Evolutionary conservation across 2,888 invertebrate species (phyloP), one percentile per base, ranked within the genome.

Genomic region (Drosophila anceps): DNA sequence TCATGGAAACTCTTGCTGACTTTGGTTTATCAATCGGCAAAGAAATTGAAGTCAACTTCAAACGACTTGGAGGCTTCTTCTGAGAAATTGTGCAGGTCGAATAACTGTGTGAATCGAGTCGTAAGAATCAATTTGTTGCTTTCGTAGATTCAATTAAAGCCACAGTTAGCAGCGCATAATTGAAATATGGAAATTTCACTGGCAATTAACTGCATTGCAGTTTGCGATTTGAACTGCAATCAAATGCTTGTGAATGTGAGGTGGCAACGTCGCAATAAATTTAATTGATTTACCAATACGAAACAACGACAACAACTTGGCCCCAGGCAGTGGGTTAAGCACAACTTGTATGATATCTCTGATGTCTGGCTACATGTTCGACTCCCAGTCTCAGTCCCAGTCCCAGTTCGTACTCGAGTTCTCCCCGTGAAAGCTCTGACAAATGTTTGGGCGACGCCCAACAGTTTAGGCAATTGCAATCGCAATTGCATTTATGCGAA

Each of bases 211-310:
- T 83, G 89, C 54, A 33, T 63, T 60, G 69, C 73, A 71, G 82
- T 85, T 41, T 1, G 41, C 27, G 84, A 77, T 85, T 86, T 80
- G 48, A 65, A 64, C 67, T 60, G 84, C 82, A 73, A 82, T 69
- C 73, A 62, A 71, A 61, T 54, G 64, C 24, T 35, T 27, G 24
- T 24, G 18, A 48, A 27, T 51, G 58, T 64, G 70, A 84, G 84
- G 84, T 84, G 84, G 90, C 86, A 90, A 85, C 79, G 79, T 68
- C 61, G 76, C 72, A 69, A 88, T 85, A 85, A 90, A 73, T 83
- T 69, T 86, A 90, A 90, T 88, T 86, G 89, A 90, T 90, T 81
- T 76, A 58, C 89, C 87, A 86, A 85, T 90, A 80, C 68, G 58
- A 72, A 60, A 64, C n/a, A 29, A 60, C 62, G 79, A 79, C 64